Evolutionary conservation across 2,888 invertebrate species (phyloP), one percentile per base, ranked within the genome.

Genomic region (Dascillus cervinus): DNA sequence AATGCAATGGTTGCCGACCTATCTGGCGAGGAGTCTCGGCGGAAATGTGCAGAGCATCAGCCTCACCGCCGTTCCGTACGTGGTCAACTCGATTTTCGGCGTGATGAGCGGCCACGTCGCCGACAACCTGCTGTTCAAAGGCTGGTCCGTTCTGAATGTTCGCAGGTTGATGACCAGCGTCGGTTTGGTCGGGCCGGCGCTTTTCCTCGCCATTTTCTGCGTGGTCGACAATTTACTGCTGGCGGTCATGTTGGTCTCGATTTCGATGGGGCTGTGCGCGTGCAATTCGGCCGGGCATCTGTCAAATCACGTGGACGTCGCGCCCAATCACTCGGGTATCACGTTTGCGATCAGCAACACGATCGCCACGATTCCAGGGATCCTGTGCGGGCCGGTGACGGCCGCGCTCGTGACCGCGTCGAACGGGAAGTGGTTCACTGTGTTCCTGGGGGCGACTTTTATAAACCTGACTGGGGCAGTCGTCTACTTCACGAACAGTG

Each of bases 1-100:
- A 47, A 82, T 83, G 81, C 80, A 81, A 55, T 83, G 83, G 83
- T 61, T 83, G 40, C 83, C 83, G 3, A 83, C 82, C 2, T 83
- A 83, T 55, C 60, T 83, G 45, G 64, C 75, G 1, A 64, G 75
- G 36, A 71, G 70, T 49, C 65, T 83, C 19, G 77, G 76, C 11
- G 82, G 77, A 2, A 75, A 79, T 47, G 72, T 74, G 42, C 73
- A 77, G 53, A 76, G 76, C 51, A 73, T 83, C 44, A 81, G 81
- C 64, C 68, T 81, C 36, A 82, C 82, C 17, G 81, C 82, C 8
- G 71, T 82, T 49, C 82, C 83, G 29, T 83, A 83, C 52, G 68
- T 83, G 34, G 72, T 82, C 53, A 82, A 82, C 62, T 81, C 81
- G 10, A 60, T 81, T 20, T 73, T 78, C 42, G 80, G 81, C 19